phyloP scores from a whole-genome alignment of 2,113 vertebrate species.

The Saccopteryx leptura region DNA sequence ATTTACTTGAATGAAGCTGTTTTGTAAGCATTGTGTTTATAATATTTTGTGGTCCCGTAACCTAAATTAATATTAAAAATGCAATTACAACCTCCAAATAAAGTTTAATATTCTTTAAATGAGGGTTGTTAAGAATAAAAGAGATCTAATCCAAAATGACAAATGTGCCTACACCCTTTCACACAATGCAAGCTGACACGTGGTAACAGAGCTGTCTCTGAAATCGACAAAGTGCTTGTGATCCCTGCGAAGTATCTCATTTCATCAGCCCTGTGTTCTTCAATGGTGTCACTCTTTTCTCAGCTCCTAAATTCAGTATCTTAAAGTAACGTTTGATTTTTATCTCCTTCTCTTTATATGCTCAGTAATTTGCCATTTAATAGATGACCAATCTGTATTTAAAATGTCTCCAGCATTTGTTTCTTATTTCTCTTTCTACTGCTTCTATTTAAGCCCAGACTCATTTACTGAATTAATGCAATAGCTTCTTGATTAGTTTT shows the following conservation, averaged over 20 bases:
- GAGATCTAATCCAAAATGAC: neutral
- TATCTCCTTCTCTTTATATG: neutral
- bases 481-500: slow-evolving; percentile 65
- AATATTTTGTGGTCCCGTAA: neutral
- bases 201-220: neutral
- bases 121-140: neutral
- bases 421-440: neutral
- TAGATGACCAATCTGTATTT: slow-evolving; percentile 43
- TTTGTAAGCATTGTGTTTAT: neutral
- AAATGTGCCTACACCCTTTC: neutral
- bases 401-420: neutral
- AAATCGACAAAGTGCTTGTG: neutral
- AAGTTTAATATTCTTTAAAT: slow-evolving; percentile 24
- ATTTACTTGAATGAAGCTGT: neutral
- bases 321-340: neutral
- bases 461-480: neutral
- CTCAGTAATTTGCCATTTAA: neutral
- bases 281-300: no score
- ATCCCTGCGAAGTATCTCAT: neutral
- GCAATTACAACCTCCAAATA: neutral
- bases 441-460: neutral
- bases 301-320: neutral
- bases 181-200: neutral
- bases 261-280: neutral
- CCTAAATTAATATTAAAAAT: slow-evolving; percentile 4